phyloP scores from a whole-genome alignment of 2,113 vertebrate genomes.

The Tetraodon nigroviridis region DNA sequence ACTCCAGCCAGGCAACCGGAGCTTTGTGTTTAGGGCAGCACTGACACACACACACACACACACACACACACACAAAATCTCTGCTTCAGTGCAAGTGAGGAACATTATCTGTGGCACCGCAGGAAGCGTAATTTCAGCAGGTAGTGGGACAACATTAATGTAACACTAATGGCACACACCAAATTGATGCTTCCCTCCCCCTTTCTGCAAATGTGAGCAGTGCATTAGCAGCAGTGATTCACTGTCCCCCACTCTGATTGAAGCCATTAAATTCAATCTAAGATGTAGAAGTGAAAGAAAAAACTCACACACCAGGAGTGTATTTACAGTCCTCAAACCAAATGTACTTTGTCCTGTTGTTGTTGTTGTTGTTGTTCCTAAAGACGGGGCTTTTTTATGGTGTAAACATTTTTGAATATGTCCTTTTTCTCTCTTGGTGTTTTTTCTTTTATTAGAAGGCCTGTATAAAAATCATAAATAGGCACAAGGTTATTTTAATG shows the following conservation, averaged over 20 bases:
- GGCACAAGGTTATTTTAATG: conserved; percentile 46
- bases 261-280: conserved; percentile 65
- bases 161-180: conserved; percentile 52
- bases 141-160: conserved; percentile 46
- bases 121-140: conserved; percentile 48
- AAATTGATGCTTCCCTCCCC: conserved; percentile 29
- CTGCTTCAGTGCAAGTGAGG: no score
- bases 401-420: conserved; percentile 36
- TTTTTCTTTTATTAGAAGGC: conserved; percentile 26
- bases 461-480: conserved; percentile 38
- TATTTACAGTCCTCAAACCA: conserved; percentile 24
- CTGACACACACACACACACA: no score
- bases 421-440: conserved; percentile 6
- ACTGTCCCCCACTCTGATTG: conserved; percentile 45
- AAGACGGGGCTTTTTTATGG: conserved; percentile 28
- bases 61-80: no score
- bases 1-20: conserved; percentile 12
- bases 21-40: background rate
- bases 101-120: conserved; percentile 14
- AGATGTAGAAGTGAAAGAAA: conserved; percentile 30
- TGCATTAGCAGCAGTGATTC: conserved; percentile 59
- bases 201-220: conserved; percentile 43
- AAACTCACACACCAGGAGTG: conserved; percentile 41
- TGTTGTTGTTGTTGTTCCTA: background rate
- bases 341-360: conserved; percentile 42